A percentile compares a stretch with the other conserved stretches of the same genome.
Evolutionary conservation across 2,888 invertebrate genomes (phyloP).

Genomic region (Yponomeuta evonymella): DNA sequence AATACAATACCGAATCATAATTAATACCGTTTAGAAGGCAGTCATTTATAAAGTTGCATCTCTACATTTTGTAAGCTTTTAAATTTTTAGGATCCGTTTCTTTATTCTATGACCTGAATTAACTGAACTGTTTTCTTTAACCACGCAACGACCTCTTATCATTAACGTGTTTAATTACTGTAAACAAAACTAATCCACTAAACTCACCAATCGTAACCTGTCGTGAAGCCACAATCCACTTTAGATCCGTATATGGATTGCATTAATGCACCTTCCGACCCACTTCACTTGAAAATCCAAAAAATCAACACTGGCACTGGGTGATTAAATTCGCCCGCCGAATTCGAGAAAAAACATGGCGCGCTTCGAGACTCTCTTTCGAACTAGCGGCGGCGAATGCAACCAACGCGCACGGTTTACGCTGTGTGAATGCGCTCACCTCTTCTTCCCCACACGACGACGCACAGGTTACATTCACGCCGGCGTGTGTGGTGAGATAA

Average conservation of each 20-base stretch:
- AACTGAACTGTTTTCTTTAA: neutral
- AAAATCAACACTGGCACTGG: neutral
- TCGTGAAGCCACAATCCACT: slow-evolving; percentile 16
- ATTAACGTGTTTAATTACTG: neutral
- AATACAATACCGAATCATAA: no score
- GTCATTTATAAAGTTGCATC: no score
- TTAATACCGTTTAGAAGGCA: no score
- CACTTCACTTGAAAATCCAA: neutral
- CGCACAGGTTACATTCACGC: neutral
- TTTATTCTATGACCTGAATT: neutral
- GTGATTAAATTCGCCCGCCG: neutral
- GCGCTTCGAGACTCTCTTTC: neutral
- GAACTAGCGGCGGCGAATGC: neutral
- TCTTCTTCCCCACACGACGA: neutral
- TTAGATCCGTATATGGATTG: neutral
- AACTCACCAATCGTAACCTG: slow-evolving; percentile 15
- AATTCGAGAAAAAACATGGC: slow-evolving; percentile 9
- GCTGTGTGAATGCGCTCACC: slow-evolving; percentile 5
- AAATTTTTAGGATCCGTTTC: neutral
- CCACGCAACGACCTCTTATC: neutral
- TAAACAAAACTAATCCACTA: slow-evolving; percentile 5
- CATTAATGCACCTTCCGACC: neutral
- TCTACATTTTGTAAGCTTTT: neutral
- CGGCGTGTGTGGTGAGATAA: neutral
- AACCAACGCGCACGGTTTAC: neutral